Percentiles rank a stretch among this genome's conserved stretches.
Evolutionary conservation across 2,113 vertebrate genomes (phyloP).

Genomic region (Oryctolagus cuniculus): DNA sequence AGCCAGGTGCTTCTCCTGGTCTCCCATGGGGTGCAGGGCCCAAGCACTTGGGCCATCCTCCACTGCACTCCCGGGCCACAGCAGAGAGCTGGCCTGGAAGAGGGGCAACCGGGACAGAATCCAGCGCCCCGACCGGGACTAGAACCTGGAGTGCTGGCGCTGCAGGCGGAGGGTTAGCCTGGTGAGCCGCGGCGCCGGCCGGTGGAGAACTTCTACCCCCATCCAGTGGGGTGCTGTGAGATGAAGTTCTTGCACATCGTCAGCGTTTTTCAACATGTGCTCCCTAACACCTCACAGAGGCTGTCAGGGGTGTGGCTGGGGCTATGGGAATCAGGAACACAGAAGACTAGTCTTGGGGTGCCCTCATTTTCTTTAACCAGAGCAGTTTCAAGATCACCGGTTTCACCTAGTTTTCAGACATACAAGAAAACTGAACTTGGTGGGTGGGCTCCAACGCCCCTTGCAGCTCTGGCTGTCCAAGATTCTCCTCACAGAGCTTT

Average conservation of each 20-base stretch:
- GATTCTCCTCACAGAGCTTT: neutral
- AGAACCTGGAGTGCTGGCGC: no score
- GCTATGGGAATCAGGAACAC: neutral
- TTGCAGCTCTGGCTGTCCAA: neutral
- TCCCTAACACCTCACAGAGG: neutral
- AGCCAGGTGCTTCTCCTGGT: no score
- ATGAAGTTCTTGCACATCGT: neutral
- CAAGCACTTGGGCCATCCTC: no score
- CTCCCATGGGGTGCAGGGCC: no score
- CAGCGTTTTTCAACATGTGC: neutral
- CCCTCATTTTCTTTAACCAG: neutral
- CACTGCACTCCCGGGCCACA: no score
- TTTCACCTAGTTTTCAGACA: neutral
- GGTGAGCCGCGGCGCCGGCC: no score
- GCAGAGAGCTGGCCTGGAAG: no score
- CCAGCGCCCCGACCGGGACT: no score
- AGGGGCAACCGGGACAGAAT: no score
- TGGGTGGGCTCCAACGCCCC: neutral
- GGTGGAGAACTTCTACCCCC: neutral
- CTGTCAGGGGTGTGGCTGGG: neutral
- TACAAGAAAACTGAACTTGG: neutral
- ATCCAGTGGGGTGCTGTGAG: neutral
- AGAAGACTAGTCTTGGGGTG: neutral
- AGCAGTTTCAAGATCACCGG: neutral
- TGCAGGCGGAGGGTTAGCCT: no score